Evolutionary conservation across 2,797 vertebrate genomes (phyloP), one percentile per base, ranked within the genome.

Genomic region (Etheostoma perlongum): DNA sequence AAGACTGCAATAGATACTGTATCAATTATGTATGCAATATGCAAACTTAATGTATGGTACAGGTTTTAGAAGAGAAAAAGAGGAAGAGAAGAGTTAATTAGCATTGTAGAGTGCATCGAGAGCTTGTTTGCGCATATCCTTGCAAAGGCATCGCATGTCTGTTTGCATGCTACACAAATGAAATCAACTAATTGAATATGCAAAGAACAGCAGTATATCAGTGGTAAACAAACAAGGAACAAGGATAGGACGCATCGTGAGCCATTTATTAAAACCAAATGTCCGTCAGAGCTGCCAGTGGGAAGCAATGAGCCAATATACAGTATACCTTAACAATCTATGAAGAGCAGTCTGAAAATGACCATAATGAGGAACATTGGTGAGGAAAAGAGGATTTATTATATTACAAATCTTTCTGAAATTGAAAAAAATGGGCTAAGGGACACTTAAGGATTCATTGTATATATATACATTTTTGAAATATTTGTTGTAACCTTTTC

Each of bases 81-180:
- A 60, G 48, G 72, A 77, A 54, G 27, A 65, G 55, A 74, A 62
- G 58, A 84, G 76, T 78, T 90, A 71, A 93, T 94, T 91, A 90
- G 85, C 84, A 90, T 87, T 89, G 86, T 82, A 84, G 84, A 85
- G 74, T 83, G 81, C 68, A 85, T 83, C 75, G 68, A 23, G 67
- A 78, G 82, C 81, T 84, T 90, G 85, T 92, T 93, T 92, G 87
- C 64, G 30, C 83, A 73, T 89, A 84, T 88, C 90, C 89, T 91
- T 92, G 87, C 40, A 77, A 12, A 84, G 82, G 82, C 84, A 49
- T 88, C 53, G 68, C 82, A 81, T 91, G 85, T 86, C 77, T 92
- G 91, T 93, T 91, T 91, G 88, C 87, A 88, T 76, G 74, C 88
- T 76, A 78, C 77, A 78, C 87, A 92, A 93, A 93, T 84, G 89